These are phyloP conservation scores for Anagyrus pseudococci DNA, from an alignment of 2,888 invertebrate species.

Conservation along the genomic window DNA sequence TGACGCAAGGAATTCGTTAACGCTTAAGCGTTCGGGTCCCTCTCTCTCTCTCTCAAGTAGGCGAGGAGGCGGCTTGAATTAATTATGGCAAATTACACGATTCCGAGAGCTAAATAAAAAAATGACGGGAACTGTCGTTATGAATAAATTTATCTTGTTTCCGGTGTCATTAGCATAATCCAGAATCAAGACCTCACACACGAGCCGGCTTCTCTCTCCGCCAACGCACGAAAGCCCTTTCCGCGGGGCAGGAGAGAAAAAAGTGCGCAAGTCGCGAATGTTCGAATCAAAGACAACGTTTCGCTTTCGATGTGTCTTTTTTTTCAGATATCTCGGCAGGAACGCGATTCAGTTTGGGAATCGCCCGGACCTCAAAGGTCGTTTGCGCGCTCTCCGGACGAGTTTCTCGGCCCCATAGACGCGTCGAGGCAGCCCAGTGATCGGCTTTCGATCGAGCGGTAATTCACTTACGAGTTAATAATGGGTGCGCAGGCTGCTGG, in stretches of 20 bases:
- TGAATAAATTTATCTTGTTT: not conserved
- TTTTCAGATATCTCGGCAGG: no score
- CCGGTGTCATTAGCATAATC: not conserved
- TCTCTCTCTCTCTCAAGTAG: no score
- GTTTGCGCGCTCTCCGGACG: conserved; percentile 44
- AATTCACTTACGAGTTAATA: conserved; percentile 62
- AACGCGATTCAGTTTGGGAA: no score
- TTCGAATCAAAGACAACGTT: no score
- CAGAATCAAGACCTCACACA: not conserved
- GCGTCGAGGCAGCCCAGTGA: conserved; percentile 43
- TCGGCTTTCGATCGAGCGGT: conserved; percentile 59
- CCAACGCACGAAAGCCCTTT: not conserved
- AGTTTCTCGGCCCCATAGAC: conserved; percentile 46
- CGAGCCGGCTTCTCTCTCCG: not conserved
- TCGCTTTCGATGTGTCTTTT: no score
- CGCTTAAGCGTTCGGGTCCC: conserved; percentile 1
- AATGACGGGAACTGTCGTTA: not conserved
- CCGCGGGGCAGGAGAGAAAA: no score
- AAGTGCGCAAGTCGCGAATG: no score
- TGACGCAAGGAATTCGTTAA: conserved; percentile 36
- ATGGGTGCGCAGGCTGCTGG: conserved; percentile 47
- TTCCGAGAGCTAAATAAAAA: no score
- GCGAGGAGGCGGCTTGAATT: not conserved
- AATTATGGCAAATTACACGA: not conserved
- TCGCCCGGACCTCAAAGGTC: conserved; percentile 56